phyloP scores from a whole-genome alignment of 1,140 invertebrate genomes.

The Micrasema longulum region DNA sequence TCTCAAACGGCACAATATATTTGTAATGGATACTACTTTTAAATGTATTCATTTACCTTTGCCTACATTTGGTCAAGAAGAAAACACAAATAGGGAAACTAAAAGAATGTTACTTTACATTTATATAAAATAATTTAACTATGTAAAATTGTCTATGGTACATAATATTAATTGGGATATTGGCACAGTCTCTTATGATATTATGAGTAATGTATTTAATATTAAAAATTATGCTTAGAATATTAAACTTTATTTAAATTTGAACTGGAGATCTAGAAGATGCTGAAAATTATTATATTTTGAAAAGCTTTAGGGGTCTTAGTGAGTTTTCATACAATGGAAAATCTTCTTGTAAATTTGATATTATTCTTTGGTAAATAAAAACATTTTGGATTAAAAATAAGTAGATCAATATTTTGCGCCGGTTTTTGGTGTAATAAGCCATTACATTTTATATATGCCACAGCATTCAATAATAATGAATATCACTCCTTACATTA shows the following conservation, averaged over 20 bases:
- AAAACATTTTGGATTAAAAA: slow-evolving; percentile 19
- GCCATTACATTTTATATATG: slow-evolving; percentile 1
- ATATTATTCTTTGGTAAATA: slow-evolving; percentile 30
- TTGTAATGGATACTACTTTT: slow-evolving; percentile 10
- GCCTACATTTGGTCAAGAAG: background rate
- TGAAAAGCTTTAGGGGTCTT: background rate
- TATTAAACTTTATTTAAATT: background rate
- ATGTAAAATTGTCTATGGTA: no score
- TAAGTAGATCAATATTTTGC: slow-evolving; percentile 28
- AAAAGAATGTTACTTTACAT: no score
- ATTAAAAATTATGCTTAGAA: background rate
- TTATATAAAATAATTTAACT: background rate
- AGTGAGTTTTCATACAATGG: background rate
- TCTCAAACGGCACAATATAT: no score
- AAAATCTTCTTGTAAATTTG: slow-evolving; percentile 1
- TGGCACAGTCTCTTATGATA: slow-evolving; percentile 23
- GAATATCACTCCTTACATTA: background rate
- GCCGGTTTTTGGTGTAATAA: slow-evolving; percentile 28
- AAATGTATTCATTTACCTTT: slow-evolving; percentile 21
- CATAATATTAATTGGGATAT: slow-evolving; percentile 6
- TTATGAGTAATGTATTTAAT: slow-evolving; percentile 18
- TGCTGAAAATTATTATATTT: background rate
- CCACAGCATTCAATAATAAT: background rate
- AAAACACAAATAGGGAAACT: background rate
- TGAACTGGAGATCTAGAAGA: background rate